phyloP scores from a whole-genome alignment of 2,797 vertebrate species.

The Rhinoraja longicauda region DNA sequence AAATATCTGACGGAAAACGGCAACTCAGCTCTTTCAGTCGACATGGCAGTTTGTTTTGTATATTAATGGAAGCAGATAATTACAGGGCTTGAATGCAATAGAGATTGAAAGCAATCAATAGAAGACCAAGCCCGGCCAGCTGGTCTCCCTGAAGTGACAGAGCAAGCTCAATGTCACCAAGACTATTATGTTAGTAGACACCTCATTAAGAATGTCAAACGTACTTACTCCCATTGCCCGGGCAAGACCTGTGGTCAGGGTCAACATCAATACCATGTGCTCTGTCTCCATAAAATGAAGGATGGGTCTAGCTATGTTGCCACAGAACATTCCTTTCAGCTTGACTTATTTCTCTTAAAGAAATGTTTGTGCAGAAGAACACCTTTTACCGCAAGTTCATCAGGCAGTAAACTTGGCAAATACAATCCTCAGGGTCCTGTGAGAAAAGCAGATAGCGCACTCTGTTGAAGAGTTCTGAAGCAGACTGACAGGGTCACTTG shows the following conservation, averaged over 20 bases:
- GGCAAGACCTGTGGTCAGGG: not conserved
- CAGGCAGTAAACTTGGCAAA: too few relatives aligned
- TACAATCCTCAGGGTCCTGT: too few relatives aligned
- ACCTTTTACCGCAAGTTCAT: too few relatives aligned
- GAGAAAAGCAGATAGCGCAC: too few relatives aligned
- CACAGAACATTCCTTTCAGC: too few relatives aligned
- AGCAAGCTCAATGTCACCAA: not conserved
- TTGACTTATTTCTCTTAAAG: too few relatives aligned
- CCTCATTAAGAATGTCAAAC: not conserved
- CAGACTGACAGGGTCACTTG: too few relatives aligned
- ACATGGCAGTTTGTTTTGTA: not conserved
- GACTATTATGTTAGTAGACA: not conserved
- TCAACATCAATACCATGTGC: too few relatives aligned
- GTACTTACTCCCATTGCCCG: not conserved
- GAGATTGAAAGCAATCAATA: not conserved
- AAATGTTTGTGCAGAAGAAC: too few relatives aligned
- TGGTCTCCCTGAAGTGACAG: not conserved
- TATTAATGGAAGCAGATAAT: not conserved
- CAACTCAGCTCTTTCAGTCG: not conserved
- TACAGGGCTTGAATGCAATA: not conserved
- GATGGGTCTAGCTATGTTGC: too few relatives aligned
- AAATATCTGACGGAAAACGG: not conserved
- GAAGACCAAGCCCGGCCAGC: not conserved
- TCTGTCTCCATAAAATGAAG: too few relatives aligned
- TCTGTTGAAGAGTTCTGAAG: too few relatives aligned